Evolutionary conservation across 2,113 vertebrate species (phyloP), one percentile per base, ranked within the genome.

Genomic region (Dipodomys merriami): DNA sequence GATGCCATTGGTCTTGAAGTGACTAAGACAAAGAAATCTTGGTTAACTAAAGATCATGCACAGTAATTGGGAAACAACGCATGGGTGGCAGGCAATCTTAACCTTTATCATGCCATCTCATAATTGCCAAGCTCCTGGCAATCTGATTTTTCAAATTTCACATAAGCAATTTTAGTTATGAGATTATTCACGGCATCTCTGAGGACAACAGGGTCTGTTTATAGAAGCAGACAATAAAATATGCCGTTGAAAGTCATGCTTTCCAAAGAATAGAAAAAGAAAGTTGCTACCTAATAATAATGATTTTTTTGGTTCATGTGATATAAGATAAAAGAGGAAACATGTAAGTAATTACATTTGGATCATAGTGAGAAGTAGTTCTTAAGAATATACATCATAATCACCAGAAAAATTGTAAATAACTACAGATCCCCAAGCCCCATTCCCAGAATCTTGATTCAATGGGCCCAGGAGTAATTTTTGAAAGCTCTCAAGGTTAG

Each of bases 1-100:
- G 30, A 90, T 49, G 46, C 88, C 94, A 97, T 79, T 95, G 88
- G 16, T 64, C 84, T 92, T 95, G 76, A 91, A 95, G 91, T 92
- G 84, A 12, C 73, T 44, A 71, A 92, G 93, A 93, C 27, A 88
- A 65, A 85, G 94, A 95, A 94, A 62, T 80, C 67, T 88, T 97
- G 78, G 39, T 91, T 91, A 84, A 94, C 64, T 85, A 68, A 90
- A 96, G 57, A 94, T 49, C 67, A 88, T 16, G 80, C 77, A 73
- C 5, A 88, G n/a, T 62, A 88, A 90, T 72, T 94, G 74, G 87
- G 82, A 93, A 93, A 94, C 81, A 94, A 67, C 74, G 77, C 19
- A 93, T 49, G 30, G 39, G 64, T 74, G 29, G 44, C 5, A 87
- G 62, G 5, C n/a, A 94, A 73, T 68, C 13, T 82, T 69, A 87